Evolutionary conservation across 2,797 vertebrate genomes (phyloP), one percentile per base, ranked within the genome.

Genomic region (Coranthus polyacanthus): DNA sequence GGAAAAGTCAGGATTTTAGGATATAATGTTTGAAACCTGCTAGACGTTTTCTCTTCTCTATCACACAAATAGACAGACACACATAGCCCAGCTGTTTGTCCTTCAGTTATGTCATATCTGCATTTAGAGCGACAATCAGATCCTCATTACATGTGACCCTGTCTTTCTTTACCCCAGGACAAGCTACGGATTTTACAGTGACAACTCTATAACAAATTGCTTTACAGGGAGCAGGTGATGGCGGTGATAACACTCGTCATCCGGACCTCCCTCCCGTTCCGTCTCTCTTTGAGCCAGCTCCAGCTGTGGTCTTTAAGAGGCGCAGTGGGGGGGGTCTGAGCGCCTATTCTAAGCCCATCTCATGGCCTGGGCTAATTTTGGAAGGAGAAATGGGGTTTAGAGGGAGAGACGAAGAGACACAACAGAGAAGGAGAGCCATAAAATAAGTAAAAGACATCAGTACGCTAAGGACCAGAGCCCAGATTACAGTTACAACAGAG

Each of bases 151-250:
- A 89, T 83, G 79, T 92, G 88, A 85, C 88, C 80, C 77, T 16
- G 69, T 86, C 88, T 87, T 90, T 84, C 86, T 92, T 84, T 88
- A 87, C 79, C 83, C 61, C 61, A n/a, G 75, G 83, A 82, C 83
- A 75, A 79, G 86, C 79, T 82, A 78, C 79, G 80, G 84, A 89
- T 91, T 88, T 85, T 88, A 89, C 84, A 77, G 66, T 89, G 88
- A 92, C 90, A 92, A 88, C 89, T 88, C 86, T 68, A 73, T 91
- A 90, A 92, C 89, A 92, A 88, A 92, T 85, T 86, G 88, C 85
- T 91, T 90, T 88, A 82, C 74, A 75, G 78, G 68, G 78, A 90
- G 83, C 84, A 89, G 90, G 87, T 89, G 87, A 90, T 68, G 68
- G 78, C 22, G 64, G 82, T 26, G 70, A 78, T 75, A 89, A 74